Conservation (phyloP, 2,888 invertebrate genomes). For the Caenorhabditis imperialis region DNA sequence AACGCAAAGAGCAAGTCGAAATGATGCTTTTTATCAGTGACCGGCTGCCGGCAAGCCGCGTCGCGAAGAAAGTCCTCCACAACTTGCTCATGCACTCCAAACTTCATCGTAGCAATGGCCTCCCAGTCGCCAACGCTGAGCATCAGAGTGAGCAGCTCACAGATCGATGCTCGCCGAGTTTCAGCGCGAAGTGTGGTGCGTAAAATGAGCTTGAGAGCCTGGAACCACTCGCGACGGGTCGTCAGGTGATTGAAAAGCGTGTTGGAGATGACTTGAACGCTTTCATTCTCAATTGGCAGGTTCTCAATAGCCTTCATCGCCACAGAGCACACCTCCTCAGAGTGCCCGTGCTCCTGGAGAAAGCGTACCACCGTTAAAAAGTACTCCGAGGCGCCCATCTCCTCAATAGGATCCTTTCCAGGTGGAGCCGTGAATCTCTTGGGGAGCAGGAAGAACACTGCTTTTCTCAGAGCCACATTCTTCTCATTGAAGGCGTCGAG, state of each 20-base stretch:
- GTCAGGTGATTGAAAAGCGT: conserved; percentile 70
- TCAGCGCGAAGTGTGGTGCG: conserved; percentile 33
- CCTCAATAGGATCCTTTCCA: conserved; percentile 31
- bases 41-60: conserved; percentile 51
- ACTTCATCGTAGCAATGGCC: conserved; percentile 52
- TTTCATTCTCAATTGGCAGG: conserved; percentile 52
- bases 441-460: conserved; percentile 54
- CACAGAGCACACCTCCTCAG: conserved; percentile 62
- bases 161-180: conserved; percentile 42
- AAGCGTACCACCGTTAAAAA: conserved; percentile 56
- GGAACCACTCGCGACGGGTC: conserved; percentile 54
- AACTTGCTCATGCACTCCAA: conserved; percentile 41
- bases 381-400: conserved; percentile 30
- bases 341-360: conserved; percentile 63
- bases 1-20: conserved; percentile 59
- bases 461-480: conserved; percentile 62
- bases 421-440: conserved; percentile 5
- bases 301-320: conserved; percentile 60
- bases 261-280: conserved; percentile 60
- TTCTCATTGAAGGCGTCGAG: conserved; percentile 52
- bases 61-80: conserved; percentile 57
- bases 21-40: conserved; percentile 45
- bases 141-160: conserved; percentile 51
- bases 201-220: conserved; percentile 62
- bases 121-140: conserved; percentile 45